Conservation (phyloP, 2,888 invertebrate species). For the Aleiodes alternator region DNA sequence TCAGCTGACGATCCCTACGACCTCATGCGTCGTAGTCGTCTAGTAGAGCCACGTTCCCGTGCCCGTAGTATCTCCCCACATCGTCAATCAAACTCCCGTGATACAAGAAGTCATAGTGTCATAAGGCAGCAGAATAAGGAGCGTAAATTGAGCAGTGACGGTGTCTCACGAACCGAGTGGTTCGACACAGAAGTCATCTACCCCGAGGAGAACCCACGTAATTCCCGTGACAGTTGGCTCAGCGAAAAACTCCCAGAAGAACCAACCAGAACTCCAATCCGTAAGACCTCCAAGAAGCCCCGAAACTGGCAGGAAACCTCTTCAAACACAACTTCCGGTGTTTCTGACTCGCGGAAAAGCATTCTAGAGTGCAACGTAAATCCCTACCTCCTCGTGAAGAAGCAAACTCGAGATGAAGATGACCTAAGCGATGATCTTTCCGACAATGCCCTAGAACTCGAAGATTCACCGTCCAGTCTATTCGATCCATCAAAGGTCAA, state of each 20-base stretch:
- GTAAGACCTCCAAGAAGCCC: conserved; percentile 58
- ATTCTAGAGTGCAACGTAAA: conserved; percentile 90
- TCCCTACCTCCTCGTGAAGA: conserved; percentile 87
- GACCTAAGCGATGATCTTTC: conserved; percentile 74
- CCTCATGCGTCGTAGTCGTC: conserved; percentile 86
- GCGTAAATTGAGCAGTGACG: conserved; percentile 46
- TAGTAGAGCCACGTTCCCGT: conserved; percentile 80
- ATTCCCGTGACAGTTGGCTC: conserved; percentile 56
- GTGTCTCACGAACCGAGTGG: conserved; percentile 68
- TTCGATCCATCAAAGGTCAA: conserved; percentile 73
- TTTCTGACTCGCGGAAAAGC: conserved; percentile 77
- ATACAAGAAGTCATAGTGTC: conserved; percentile 76
- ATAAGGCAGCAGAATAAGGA: conserved; percentile 58
- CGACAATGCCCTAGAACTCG: conserved; percentile 65
- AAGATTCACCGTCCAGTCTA: conserved; percentile 60
- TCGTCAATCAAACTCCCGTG: conserved; percentile 64
- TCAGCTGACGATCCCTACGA: conserved; percentile 83
- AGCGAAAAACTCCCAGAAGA: conserved; percentile 51
- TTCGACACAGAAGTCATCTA: conserved; percentile 62
- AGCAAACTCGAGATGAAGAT: conserved; percentile 65
- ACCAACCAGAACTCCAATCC: conserved; percentile 51
- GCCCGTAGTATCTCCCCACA: conserved; percentile 74
- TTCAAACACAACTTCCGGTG: conserved; percentile 31
- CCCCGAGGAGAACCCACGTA: conserved; percentile 53
- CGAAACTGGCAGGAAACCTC: conserved; percentile 60